Conservation (phyloP, 2,797 vertebrate genomes). For the Gymnoscopelus microlampas region DNA sequence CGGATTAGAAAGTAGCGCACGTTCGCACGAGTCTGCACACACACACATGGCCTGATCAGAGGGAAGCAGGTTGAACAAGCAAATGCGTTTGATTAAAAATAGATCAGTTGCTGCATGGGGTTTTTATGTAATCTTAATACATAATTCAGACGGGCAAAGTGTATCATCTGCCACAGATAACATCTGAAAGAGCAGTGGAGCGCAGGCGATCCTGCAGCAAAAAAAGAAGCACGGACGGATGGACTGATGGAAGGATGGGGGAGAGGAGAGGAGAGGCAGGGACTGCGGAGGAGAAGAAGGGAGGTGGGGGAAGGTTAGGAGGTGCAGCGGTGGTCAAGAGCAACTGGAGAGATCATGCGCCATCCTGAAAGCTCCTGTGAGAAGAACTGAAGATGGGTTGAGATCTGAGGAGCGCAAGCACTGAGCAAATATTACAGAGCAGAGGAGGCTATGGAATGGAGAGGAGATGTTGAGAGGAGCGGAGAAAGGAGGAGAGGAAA, state of each 20-base stretch:
- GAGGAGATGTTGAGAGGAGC: conserved; percentile 17
- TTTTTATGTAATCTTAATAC: conserved; percentile 75
- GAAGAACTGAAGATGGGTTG: conserved; percentile 37
- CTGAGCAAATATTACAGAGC: conserved; percentile 68
- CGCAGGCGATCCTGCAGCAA: conserved; percentile 32
- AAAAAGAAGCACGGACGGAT: conserved; percentile 3
- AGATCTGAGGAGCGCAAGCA: conserved; percentile 59
- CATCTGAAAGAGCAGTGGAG: conserved; percentile 33
- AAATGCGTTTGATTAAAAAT: conserved; percentile 78
- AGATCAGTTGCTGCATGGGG: conserved; percentile 70
- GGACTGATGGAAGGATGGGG: conserved; percentile 27
- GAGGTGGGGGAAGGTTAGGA: neutral
- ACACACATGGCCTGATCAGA: conserved; percentile 45
- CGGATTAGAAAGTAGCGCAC: neutral
- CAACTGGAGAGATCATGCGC: conserved; percentile 34
- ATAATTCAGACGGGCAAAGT: conserved; percentile 80
- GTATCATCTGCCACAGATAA: conserved; percentile 70
- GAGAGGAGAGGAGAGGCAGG: conserved; percentile 34
- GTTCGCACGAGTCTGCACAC: neutral
- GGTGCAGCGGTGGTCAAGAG: conserved; percentile 40
- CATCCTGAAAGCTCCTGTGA: conserved; percentile 26
- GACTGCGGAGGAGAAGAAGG: conserved; percentile 29
- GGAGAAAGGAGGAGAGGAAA: conserved; percentile 23
- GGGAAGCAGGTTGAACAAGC: conserved; percentile 69
- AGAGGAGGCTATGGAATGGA: too few species aligned